phyloP scores from a whole-genome alignment of 1,140 invertebrate species.

The Brachionus plicatilis region DNA sequence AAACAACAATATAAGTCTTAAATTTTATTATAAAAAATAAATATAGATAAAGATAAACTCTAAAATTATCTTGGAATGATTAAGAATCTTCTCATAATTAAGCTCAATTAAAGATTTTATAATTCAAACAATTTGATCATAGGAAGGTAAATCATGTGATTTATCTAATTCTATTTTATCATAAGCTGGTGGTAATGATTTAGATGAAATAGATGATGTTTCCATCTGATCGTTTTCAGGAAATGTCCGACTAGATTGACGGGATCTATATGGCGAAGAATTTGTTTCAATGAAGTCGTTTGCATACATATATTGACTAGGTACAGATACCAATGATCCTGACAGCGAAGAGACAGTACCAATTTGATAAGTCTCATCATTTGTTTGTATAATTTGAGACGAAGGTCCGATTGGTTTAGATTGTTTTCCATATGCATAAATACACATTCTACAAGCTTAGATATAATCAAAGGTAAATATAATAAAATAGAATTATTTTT shows the following conservation, averaged over 20 bases:
- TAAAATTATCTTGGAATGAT: too few species aligned
- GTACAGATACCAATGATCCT: neutral
- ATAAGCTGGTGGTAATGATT: neutral
- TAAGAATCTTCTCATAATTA: too few species aligned
- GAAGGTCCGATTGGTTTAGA: neutral
- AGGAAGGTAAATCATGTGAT: neutral
- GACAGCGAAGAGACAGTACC: neutral
- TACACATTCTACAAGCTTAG: neutral
- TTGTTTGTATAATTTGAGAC: neutral
- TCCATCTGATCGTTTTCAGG: neutral
- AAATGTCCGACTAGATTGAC: neutral
- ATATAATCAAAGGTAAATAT: neutral
- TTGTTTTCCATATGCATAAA: neutral
- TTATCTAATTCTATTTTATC: neutral
- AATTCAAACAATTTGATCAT: neutral
- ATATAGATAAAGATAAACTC: too few species aligned
- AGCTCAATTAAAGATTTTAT: neutral
- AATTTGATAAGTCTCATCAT: neutral
- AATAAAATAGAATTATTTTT: neutral
- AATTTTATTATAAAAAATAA: too few species aligned
- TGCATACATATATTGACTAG: neutral
- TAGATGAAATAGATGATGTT: too few species aligned
- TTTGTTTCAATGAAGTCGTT: neutral
- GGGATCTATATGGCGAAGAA: neutral
- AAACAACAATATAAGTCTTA: too few species aligned